Base-by-base conservation (phyloP, 2,888 invertebrate genomes). In the Chymomyza fuscimana region DNA sequence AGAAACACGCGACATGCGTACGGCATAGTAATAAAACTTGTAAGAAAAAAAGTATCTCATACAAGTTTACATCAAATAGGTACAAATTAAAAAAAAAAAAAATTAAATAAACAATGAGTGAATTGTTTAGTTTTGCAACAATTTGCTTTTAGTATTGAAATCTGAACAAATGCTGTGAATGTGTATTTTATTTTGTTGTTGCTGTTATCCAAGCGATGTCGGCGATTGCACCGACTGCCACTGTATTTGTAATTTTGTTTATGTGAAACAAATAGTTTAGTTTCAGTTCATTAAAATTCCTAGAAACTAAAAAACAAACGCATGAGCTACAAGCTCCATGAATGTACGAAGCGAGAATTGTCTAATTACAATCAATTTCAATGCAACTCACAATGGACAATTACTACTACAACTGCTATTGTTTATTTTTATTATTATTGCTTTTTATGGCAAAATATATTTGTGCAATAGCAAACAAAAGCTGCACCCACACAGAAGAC, bases 321-420 rank as follows among this genome's bases (percentile, higher is more conserved):
- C 16, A 25, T 58, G 58, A 58, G 32, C 32, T 32, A 32, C 32
- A 32, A 32, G 32, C 32, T 32, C 9, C 32, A 32, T 32, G 32
- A 32, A 32, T 32, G 32, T 6, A 32, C 32, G 4, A 4, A 32
- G 29, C 32, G 72, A 78, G 79, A 69, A 72, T 78, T 75, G 76
- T 81, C 79, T 72, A 78, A 78, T 78, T 78, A 78, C 79, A 74
- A 72, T 68, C 79, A 74, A 78, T 81, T 81, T 67, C 78, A 78
- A 78, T 74, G 81, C 67, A 80, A 60, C 16, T 64, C 61, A 63
- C 75, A 65, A 63, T 29, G 59, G 56, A 68, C 71, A 71, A 81
- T 70, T 71, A 74, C 40, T 71, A 74, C 40, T 46, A 46, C 12
- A 46, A 70, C 64, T 65, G 74, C 66, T 73, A 74, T 81, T 67